Evolutionary conservation across 2,113 vertebrate genomes (phyloP).

Genomic region (Silurus glanis): DNA sequence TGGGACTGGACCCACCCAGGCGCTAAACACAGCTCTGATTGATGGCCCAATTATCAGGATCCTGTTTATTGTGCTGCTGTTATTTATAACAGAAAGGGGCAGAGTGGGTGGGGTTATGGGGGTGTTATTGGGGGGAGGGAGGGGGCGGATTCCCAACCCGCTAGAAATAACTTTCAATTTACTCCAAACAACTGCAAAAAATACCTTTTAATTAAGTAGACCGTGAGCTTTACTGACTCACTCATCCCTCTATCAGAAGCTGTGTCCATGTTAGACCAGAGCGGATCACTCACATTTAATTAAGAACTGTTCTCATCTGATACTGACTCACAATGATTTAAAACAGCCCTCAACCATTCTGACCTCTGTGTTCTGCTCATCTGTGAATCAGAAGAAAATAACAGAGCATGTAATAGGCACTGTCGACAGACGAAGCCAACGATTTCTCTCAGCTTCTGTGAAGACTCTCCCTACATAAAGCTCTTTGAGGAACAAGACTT

Average conservation of each 20-base stretch:
- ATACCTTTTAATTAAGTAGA: constrained; percentile 5
- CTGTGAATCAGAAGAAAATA: constrained; percentile 30
- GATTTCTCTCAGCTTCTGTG: neutral
- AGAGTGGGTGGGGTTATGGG: constrained; percentile 34
- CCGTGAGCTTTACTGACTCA: neutral
- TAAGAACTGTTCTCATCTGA: constrained; percentile 10
- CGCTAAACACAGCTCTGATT: constrained; percentile 73
- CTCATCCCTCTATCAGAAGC: neutral
- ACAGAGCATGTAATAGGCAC: neutral
- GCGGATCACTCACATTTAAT: constrained; percentile 4
- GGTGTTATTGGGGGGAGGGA: neutral
- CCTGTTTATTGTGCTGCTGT: constrained; percentile 77
- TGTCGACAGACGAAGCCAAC: neutral
- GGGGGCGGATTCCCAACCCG: neutral
- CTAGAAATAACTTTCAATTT: constrained; percentile 27
- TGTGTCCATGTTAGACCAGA: neutral
- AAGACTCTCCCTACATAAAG: constrained; percentile 7
- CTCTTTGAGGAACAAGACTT: constrained; percentile 25
- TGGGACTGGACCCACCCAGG: constrained; percentile 62
- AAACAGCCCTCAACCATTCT: neutral
- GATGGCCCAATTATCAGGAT: constrained; percentile 79
- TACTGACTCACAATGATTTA: constrained; percentile 7
- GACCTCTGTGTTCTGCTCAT: neutral
- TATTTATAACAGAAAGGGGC: constrained; percentile 83
- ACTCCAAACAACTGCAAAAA: neutral